phyloP scores from a whole-genome alignment of 2,797 vertebrate species.

The Neosilurus mollespiculum region DNA sequence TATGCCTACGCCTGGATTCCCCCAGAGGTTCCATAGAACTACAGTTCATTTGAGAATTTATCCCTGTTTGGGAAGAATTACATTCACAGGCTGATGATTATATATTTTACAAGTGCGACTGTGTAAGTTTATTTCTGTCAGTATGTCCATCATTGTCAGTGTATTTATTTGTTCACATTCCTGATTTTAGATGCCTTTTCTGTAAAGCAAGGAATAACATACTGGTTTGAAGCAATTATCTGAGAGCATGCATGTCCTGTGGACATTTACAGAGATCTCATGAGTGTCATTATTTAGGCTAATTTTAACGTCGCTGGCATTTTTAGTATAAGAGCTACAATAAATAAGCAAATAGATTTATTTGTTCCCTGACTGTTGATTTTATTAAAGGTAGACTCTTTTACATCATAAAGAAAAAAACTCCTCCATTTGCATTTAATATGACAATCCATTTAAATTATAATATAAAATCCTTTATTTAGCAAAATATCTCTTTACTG shows the following conservation, averaged over 20 bases:
- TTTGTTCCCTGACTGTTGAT: not conserved
- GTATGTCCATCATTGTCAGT: not conserved
- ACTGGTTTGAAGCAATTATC: not conserved
- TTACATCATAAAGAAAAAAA: not conserved
- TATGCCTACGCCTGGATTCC: not conserved
- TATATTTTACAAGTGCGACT: not conserved
- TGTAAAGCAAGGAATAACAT: not conserved
- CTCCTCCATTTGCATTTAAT: not conserved
- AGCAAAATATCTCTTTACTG: no score
- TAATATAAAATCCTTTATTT: no score
- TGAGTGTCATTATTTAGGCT: not conserved
- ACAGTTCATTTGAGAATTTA: not conserved
- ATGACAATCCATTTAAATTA: no score
- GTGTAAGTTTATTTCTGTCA: not conserved
- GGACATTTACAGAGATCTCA: not conserved
- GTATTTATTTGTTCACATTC: not conserved
- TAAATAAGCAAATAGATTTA: not conserved
- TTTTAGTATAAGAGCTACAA: not conserved
- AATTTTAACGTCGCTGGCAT: not conserved
- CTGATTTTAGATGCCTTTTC: not conserved
- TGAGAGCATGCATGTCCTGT: slow-evolving; percentile 27
- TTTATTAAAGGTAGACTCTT: not conserved
- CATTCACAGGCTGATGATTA: not conserved
- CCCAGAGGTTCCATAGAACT: not conserved
- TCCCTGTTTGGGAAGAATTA: not conserved